A percentile compares a stretch with the other conserved stretches of the same genome.
phyloP scores from a whole-genome alignment of 1,140 invertebrate genomes.

The Aricia agestis region DNA sequence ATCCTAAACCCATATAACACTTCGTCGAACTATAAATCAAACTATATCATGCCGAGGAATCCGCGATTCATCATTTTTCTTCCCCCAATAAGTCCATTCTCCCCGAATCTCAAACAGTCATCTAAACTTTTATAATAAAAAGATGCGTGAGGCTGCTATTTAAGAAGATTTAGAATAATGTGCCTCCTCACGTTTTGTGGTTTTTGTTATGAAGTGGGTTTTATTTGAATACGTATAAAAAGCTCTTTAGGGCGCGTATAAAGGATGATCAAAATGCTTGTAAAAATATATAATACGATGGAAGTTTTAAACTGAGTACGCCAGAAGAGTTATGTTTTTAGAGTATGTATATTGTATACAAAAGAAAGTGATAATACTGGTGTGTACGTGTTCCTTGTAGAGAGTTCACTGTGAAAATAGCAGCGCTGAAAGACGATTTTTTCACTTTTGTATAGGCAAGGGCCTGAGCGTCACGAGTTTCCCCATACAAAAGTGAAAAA shows the following conservation, averaged over 20 bases:
- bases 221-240: conserved; percentile 1
- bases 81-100: background rate
- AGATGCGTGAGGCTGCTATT: background rate
- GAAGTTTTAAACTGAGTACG: too few relatives aligned
- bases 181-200: background rate
- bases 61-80: background rate
- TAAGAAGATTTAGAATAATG: conserved; percentile 1
- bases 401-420: too few relatives aligned
- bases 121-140: conserved; percentile 4
- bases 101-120: background rate
- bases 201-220: conserved; percentile 1
- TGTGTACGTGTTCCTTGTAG: too few relatives aligned
- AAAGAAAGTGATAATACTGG: too few relatives aligned
- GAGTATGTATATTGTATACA: too few relatives aligned
- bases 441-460: too few relatives aligned
- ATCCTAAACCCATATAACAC: background rate
- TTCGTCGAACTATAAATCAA: background rate
- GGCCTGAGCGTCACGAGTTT: too few relatives aligned
- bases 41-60: background rate
- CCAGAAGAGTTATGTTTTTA: too few relatives aligned
- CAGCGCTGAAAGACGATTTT: too few relatives aligned
- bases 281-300: too few relatives aligned
- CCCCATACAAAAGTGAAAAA: too few relatives aligned
- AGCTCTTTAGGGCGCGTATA: background rate
- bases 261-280: too few relatives aligned